Percentiles rank a stretch among this genome's conserved stretches.
Evolutionary conservation across 2,797 vertebrate species (phyloP).

Genomic region (Enteromius treurensis): DNA sequence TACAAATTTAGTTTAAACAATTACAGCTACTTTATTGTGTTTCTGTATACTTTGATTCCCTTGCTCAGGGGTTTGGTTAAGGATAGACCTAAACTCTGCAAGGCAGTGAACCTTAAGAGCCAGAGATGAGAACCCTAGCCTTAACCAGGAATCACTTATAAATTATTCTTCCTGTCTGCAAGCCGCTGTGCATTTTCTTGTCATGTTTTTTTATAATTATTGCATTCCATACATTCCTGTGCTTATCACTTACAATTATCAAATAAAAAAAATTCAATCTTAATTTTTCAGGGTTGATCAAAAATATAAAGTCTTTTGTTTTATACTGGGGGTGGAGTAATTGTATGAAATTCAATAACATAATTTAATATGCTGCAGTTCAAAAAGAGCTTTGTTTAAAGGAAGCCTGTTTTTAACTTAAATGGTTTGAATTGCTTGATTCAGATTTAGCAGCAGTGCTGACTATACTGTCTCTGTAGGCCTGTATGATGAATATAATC

Average conservation of each 20-base stretch:
- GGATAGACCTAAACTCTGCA: neutral
- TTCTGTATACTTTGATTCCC: neutral
- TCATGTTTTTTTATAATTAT: conserved; percentile 65
- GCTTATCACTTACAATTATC: conserved; percentile 73
- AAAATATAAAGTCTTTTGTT: conserved; percentile 76
- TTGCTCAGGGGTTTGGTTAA: neutral
- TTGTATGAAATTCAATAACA: conserved; percentile 73
- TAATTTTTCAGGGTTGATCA: conserved; percentile 65
- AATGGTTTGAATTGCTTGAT: conserved; percentile 74
- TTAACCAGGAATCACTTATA: conserved; percentile 64
- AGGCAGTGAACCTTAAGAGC: neutral
- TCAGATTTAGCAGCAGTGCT: conserved; percentile 54
- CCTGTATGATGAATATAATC: neutral
- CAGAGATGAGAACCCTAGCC: neutral
- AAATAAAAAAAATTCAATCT: conserved; percentile 57
- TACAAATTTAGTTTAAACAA: conserved; percentile 33
- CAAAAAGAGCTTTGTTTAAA: conserved; percentile 64
- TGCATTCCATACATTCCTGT: conserved; percentile 71
- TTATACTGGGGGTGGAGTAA: conserved; percentile 58
- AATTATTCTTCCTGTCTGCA: conserved; percentile 58
- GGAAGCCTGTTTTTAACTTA: conserved; percentile 64
- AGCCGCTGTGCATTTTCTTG: conserved; percentile 67
- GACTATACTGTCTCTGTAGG: neutral
- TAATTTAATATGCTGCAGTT: conserved; percentile 71
- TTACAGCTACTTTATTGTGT: neutral